A percentile compares a stretch with the other conserved stretches of the same genome.
These are phyloP conservation scores for Theristus sp. DNA, from an alignment of 2,888 invertebrate genomes.

Conservation along the genomic window DNA sequence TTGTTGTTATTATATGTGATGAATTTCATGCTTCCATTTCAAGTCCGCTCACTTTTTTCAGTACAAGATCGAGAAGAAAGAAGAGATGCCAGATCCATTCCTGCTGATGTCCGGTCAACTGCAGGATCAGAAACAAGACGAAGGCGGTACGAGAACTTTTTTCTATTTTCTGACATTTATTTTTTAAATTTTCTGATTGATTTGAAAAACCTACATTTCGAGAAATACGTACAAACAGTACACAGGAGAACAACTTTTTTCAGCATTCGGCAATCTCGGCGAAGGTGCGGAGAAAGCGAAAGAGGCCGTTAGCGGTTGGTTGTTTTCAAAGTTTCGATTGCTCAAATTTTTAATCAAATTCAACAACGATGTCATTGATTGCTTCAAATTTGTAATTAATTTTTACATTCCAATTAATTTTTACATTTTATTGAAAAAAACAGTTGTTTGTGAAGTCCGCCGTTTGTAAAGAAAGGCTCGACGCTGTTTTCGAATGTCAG, in stretches of 20 bases:
- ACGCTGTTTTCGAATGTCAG: too few relatives aligned
- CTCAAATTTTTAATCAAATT: too few relatives aligned
- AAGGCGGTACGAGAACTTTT: background rate
- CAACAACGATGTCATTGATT: too few relatives aligned
- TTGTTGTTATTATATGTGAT: background rate
- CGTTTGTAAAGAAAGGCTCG: too few relatives aligned
- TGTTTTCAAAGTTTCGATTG: too few relatives aligned
- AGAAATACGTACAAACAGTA: background rate
- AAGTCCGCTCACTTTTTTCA: constrained; percentile 31
- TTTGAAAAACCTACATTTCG: background rate
- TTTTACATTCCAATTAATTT: too few relatives aligned
- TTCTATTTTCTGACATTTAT: background rate
- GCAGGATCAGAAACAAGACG: background rate
- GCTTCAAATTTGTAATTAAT: too few relatives aligned
- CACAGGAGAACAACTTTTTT: background rate
- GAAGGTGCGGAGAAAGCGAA: background rate
- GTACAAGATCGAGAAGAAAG: constrained; percentile 98
- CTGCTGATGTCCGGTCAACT: background rate
- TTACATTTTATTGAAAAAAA: too few relatives aligned
- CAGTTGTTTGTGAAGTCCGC: too few relatives aligned
- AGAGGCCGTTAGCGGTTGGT: constrained; percentile 21
- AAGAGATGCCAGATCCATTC: constrained; percentile 42
- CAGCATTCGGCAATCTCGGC: constrained; percentile 4
- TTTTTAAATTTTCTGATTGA: background rate
- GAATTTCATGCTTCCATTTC: background rate